Evolutionary conservation across 1,140 invertebrate species (phyloP).

Genomic region (Magallana ariakensis): DNA sequence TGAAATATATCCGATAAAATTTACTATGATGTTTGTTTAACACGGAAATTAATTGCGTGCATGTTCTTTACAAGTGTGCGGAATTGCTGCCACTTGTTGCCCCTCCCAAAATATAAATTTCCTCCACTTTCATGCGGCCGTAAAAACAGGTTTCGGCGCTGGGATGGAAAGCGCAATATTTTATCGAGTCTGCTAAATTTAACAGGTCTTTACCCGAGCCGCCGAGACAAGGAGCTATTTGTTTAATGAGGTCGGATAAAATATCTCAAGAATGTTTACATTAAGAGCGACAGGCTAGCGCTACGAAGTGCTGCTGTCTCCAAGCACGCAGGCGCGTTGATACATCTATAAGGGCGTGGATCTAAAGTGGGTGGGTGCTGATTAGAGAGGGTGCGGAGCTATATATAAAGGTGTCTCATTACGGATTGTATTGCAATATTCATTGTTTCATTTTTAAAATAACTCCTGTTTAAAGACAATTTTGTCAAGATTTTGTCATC

Average conservation of each 20-base stretch:
- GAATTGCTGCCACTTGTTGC: not conserved
- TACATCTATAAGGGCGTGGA: not conserved
- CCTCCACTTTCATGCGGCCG: not conserved
- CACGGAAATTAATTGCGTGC: not conserved
- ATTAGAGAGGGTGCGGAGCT: too few species aligned
- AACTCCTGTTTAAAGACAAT: too few species aligned
- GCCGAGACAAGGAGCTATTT: slow-evolving; percentile 10
- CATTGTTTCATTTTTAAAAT: too few species aligned
- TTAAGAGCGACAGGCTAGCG: not conserved
- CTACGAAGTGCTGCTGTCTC: not conserved
- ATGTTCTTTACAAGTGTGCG: not conserved
- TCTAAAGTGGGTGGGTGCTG: too few species aligned
- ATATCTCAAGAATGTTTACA: slow-evolving; percentile 35
- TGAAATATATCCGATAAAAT: too few species aligned
- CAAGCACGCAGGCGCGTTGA: not conserved
- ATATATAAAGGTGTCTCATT: too few species aligned
- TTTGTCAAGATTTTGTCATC: too few species aligned
- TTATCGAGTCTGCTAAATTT: slow-evolving; percentile 12
- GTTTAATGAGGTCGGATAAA: slow-evolving; percentile 13
- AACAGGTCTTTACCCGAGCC: slow-evolving; percentile 17
- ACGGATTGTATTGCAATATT: too few species aligned
- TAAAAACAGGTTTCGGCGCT: not conserved
- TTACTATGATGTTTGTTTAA: too few species aligned
- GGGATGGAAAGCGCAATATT: not conserved
- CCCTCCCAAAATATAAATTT: not conserved